Evolutionary conservation across 1,140 invertebrate species (phyloP), one percentile per base, ranked within the genome.

Genomic region (Drosophila subobscura): DNA sequence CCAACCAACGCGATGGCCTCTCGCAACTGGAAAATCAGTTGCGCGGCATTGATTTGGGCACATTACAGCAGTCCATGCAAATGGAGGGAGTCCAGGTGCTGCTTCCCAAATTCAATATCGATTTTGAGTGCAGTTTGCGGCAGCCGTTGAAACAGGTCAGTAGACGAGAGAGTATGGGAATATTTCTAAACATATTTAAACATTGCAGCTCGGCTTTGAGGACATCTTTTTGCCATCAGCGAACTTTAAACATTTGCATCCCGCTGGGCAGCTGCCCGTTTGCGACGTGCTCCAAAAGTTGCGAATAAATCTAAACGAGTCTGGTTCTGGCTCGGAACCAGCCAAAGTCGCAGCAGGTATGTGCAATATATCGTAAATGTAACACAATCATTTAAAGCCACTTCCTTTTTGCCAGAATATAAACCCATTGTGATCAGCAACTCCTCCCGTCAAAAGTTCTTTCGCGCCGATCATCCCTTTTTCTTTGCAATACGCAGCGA

Each of bases 41-140:
- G 72, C 76, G 92, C 5, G 90, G 72, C 55, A 60, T 92, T 41
- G 72, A 90, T 47, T 65, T 94, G 40, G 76, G 66, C 8, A 79
- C 79, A 40, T 72, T 92, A 75, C 58, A 88, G 47, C 67, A 83
- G 50, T 73, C 47, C 5, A 74, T 90, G 42, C 72, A 81, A 8
- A 76, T 80, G 56, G 81, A 79, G 29, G 92, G 93, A 53, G 91
- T 95, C 2, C 81, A 92, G 50, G 90, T 96, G 4, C 67, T 90
- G 47, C 71, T 96, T 57, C 96, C 96, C 0, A 95, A 94, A 86
- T 96, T 96, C 77, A 95, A 94, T 79, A 92, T 96, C 44, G 94
- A 96, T 91, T 91, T 93, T 51, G 89, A 91, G 40, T 90, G 85
- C 54, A 85, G 81, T 49, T 50, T 91, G 53, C 73, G 79, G 12